A percentile compares a stretch with the other conserved stretches of the same genome.
Evolutionary conservation across 2,888 invertebrate species (phyloP).

Genomic region (Phyllotreta striolata): DNA sequence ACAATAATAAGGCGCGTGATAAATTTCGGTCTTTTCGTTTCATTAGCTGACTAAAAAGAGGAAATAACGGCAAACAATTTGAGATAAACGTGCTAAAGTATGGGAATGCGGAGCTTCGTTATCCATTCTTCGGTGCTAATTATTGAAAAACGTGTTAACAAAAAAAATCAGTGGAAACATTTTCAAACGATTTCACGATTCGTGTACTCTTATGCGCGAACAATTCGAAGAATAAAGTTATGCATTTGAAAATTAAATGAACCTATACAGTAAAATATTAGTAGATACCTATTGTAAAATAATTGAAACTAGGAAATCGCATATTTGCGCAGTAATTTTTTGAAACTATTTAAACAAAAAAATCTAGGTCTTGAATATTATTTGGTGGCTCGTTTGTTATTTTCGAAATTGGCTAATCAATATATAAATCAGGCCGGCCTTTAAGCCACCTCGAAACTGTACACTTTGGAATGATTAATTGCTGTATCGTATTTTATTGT

Average conservation of each 20-base stretch:
- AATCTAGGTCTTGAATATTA: conserved; percentile 1
- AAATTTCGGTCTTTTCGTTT: conserved; percentile 11
- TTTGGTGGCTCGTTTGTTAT: conserved; percentile 19
- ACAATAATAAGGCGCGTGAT: conserved; percentile 9
- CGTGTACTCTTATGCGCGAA: too few relatives aligned
- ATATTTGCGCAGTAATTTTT: too few relatives aligned
- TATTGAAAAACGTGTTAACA: conserved; percentile 13
- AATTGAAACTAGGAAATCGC: too few relatives aligned
- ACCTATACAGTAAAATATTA: too few relatives aligned
- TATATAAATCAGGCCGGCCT: conserved; percentile 37
- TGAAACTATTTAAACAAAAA: too few relatives aligned
- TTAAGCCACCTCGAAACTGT: conserved; percentile 37
- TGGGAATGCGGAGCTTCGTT: conserved; percentile 4
- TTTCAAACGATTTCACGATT: conserved; percentile 16
- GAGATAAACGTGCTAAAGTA: conserved; percentile 9
- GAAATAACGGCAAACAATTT: conserved; percentile 10
- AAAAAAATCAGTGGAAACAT: conserved; percentile 10
- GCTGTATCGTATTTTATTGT: conserved; percentile 38
- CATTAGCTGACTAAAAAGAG: conserved; percentile 8
- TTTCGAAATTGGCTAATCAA: conserved; percentile 31
- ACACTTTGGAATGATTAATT: conserved; percentile 39
- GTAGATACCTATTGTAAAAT: too few relatives aligned
- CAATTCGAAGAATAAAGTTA: too few relatives aligned
- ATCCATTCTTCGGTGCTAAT: conserved; percentile 9
- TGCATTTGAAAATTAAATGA: too few relatives aligned